Base-by-base conservation (phyloP, 2,888 invertebrate species). In the Pemphredon lugubris region DNA sequence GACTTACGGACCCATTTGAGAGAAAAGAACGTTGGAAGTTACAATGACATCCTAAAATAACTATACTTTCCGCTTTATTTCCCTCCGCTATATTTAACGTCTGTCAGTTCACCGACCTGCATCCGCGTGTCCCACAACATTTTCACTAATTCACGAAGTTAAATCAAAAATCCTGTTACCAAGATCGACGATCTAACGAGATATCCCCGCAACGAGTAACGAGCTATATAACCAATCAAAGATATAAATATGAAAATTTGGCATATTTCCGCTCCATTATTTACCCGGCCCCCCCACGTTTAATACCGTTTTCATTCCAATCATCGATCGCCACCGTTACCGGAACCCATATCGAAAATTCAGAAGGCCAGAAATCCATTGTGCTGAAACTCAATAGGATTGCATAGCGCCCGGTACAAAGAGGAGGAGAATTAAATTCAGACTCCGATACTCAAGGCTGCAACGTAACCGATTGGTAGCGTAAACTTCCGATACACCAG, bases 401-500 rank as follows among this genome's bases (percentile, higher is more conserved):
- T 23, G 14, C 34, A 26, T 0, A 5, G 18, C 20, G 9, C 20
- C 1, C 5, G 7, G 30, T 7, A 34, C n/a, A 5, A 21, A 21
- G 3, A 7, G 7, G 11, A n/a, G 26, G 57, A 26, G 32, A 60
- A 42, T 7, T 6, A 39, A 39, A 44, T 30, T 30, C 50, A 30
- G 48, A 40, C 40, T 32, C 45, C 47, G 37, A 30, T 30, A 42
- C 16, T 51, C 34, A 32, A 40, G 54, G 48, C 47, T 63, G 45
- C 58, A 44, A 18, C 48, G 34, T 20, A 40, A 44, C 51, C 40
- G 39, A 57, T 32, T 26, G 42, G 40, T 60, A 57, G 61, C 53
- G 73, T 75, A 65, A 75, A 79, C 79, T 79, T 79, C 67, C 71
- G 68, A 79, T 79, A 79, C 77, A 79, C 53, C 30, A 57, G 64